phyloP scores from a whole-genome alignment of 2,113 vertebrate genomes.

The Psammodynastes pulverulentus region DNA sequence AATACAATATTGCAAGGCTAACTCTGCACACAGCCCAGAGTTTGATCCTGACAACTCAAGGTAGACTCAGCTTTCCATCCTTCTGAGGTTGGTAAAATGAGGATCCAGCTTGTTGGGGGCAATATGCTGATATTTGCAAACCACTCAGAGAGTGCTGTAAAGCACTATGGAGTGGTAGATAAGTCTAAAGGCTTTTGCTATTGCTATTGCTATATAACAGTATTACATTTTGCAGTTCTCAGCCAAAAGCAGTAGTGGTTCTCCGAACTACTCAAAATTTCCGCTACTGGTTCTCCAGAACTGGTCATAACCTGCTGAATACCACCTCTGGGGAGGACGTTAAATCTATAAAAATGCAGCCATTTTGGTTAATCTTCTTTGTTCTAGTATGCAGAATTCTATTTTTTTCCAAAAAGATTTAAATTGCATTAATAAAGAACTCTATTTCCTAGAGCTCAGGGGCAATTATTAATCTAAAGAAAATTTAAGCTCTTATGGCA shows the following conservation, averaged over 20 bases:
- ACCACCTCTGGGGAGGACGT: too few relatives aligned
- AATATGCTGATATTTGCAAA: background rate
- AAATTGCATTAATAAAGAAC: background rate
- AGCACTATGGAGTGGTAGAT: too few relatives aligned
- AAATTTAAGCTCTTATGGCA: background rate
- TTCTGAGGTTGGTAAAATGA: background rate
- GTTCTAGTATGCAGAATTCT: background rate
- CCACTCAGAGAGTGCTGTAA: background rate
- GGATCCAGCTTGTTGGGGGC: background rate
- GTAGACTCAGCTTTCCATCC: background rate
- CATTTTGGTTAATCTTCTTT: background rate
- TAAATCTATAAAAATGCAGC: background rate
- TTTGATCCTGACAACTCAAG: background rate
- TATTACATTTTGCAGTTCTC: background rate
- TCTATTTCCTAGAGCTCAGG: background rate
- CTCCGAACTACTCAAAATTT: too few relatives aligned
- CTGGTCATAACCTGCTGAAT: too few relatives aligned
- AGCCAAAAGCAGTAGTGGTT: too few relatives aligned
- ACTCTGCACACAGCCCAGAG: background rate
- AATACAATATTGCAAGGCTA: background rate
- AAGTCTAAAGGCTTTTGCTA: background rate
- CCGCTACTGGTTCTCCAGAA: too few relatives aligned
- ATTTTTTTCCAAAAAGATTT: background rate
- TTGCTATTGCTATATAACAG: background rate
- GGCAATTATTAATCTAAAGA: background rate